Conservation (phyloP, 2,113 vertebrate genomes). For the Promerops cafer region DNA sequence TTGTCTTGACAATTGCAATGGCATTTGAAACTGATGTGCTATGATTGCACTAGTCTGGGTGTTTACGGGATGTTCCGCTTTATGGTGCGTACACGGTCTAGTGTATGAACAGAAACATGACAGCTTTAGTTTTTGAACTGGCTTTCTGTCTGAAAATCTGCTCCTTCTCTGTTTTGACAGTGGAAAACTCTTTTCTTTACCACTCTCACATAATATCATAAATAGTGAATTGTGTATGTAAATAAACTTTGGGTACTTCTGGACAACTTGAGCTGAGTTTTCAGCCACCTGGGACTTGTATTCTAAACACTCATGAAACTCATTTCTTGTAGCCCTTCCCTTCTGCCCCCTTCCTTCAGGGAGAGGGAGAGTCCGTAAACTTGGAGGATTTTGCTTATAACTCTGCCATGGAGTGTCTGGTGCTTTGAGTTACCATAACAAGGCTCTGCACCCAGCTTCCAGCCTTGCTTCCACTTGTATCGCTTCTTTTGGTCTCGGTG, state of each 20-base stretch:
- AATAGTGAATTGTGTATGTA: not conserved
- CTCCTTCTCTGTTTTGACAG: constrained; percentile 1
- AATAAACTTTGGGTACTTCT: not conserved
- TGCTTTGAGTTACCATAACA: not conserved
- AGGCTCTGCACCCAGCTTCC: not conserved
- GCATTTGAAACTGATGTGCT: not conserved
- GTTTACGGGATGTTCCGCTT: not conserved
- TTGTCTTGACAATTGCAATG: not conserved
- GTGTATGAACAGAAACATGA: not conserved
- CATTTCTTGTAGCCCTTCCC: not conserved
- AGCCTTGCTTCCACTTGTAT: not conserved
- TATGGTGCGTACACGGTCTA: not conserved
- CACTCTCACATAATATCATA: not conserved
- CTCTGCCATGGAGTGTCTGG: not conserved
- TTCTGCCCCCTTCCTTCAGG: not conserved
- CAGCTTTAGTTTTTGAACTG: not conserved
- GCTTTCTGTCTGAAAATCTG: not conserved
- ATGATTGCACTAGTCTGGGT: not conserved
- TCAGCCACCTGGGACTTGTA: not conserved
- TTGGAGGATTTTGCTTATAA: not conserved
- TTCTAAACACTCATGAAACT: not conserved
- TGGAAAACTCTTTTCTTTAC: not conserved
- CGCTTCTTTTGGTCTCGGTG: not conserved
- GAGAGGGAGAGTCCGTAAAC: not conserved
- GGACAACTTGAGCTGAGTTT: not conserved